phyloP scores from a whole-genome alignment of 2,113 vertebrate genomes.

The Noctilio leporinus region DNA sequence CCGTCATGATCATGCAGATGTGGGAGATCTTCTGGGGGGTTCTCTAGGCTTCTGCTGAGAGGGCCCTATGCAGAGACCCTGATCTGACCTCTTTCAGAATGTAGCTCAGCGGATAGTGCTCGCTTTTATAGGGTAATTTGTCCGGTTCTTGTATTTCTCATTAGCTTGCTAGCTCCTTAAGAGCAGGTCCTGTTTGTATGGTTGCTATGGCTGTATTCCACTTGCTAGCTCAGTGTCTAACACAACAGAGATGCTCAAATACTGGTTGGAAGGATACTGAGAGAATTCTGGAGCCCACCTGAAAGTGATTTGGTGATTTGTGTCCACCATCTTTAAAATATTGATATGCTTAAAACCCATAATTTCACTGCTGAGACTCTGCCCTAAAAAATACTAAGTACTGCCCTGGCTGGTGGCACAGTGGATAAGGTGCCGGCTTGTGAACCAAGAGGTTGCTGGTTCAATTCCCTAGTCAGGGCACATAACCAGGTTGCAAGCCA shows the following conservation, averaged over 20 bases:
- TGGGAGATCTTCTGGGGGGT: neutral
- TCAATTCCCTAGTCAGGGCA: no score
- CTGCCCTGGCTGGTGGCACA: no score
- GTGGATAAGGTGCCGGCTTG: no score
- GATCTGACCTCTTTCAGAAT: neutral
- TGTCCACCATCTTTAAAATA: neutral
- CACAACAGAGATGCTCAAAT: no score
- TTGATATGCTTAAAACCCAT: neutral
- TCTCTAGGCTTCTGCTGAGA: neutral
- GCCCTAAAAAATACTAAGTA: neutral
- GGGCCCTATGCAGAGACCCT: neutral
- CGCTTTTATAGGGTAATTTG: no score
- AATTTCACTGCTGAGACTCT: neutral
- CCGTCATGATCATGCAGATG: neutral
- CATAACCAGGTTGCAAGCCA: no score
- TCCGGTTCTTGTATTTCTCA: no score
- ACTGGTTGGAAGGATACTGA: neutral
- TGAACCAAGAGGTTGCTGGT: no score
- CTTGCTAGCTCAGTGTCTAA: no score
- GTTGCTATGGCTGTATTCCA: accelerated
- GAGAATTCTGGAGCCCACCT: neutral
- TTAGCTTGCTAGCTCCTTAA: no score
- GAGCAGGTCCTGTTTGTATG: no score
- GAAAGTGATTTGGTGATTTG: neutral
- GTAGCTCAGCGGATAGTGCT: no score